These are phyloP conservation scores for Cantharis nigra DNA, from an alignment of 2,888 invertebrate species.

Conservation along the genomic window DNA sequence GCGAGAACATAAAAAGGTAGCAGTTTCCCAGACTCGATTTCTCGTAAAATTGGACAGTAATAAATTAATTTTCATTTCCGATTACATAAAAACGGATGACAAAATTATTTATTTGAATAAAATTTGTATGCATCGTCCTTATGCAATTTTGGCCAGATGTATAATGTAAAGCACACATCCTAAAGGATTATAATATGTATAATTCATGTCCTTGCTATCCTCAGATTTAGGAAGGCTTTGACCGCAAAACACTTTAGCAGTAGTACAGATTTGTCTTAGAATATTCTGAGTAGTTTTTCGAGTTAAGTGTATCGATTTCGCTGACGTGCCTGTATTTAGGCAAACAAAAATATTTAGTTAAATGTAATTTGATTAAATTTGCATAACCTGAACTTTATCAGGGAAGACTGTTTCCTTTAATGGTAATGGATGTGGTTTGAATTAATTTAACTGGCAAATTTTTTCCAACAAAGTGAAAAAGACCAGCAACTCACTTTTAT, in stretches of 20 bases:
- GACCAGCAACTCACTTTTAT: not conserved
- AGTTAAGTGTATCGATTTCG: not conserved
- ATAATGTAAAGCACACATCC: constrained; percentile 41
- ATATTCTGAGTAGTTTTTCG: constrained; percentile 1
- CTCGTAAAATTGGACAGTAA: no score
- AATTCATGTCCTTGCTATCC: constrained; percentile 38
- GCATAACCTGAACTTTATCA: not conserved
- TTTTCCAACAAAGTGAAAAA: not conserved
- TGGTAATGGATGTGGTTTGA: not conserved
- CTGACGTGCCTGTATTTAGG: not conserved
- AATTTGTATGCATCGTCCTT: not conserved
- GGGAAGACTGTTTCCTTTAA: not conserved
- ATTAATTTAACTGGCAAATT: not conserved
- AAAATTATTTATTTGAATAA: not conserved
- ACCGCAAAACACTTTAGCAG: constrained; percentile 19
- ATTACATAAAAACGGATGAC: not conserved
- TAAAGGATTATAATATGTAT: constrained; percentile 44
- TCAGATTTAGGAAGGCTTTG: constrained; percentile 18
- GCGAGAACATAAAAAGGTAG: not conserved
- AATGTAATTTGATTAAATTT: not conserved
- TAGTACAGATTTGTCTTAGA: constrained; percentile 5
- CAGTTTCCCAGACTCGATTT: no score
- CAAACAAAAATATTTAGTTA: not conserved
- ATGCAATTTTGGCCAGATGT: constrained; percentile 39
- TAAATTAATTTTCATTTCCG: not conserved